These are phyloP conservation scores for Athalia circularis DNA, from an alignment of 2,888 invertebrate species.

Conservation along the genomic window DNA sequence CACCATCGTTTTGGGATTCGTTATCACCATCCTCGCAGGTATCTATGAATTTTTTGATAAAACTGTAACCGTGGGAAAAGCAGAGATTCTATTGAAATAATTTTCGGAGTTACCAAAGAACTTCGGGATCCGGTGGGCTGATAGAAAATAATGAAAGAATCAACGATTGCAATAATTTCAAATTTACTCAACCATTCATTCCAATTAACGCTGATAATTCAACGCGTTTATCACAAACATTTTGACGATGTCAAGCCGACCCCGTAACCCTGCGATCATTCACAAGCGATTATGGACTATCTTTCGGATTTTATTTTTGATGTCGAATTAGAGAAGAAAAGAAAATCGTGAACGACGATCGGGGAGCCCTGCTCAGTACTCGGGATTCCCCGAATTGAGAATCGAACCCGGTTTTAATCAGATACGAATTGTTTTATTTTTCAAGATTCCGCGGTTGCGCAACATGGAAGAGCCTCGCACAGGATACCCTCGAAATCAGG, in stretches of 20 bases:
- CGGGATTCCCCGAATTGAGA: slow-evolving; percentile 17
- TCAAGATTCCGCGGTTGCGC: slow-evolving; percentile 15
- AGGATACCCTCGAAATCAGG: slow-evolving; percentile 23
- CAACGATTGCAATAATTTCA: background rate
- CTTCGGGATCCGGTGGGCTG: too few species aligned
- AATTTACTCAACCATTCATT: background rate
- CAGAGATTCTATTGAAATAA: too few species aligned
- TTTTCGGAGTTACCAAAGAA: too few species aligned
- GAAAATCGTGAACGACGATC: background rate
- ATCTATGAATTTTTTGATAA: background rate
- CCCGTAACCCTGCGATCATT: slow-evolving; percentile 16
- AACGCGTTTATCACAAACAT: background rate
- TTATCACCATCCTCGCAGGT: slow-evolving; percentile 28
- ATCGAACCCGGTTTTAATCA: background rate
- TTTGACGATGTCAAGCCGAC: slow-evolving; percentile 17
- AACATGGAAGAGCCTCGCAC: background rate
- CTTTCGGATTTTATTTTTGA: slow-evolving; percentile 17
- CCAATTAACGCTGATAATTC: background rate
- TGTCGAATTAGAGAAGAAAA: background rate
- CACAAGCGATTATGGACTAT: slow-evolving; percentile 15
- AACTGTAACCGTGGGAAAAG: background rate
- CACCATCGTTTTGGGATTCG: background rate
- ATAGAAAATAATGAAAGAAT: background rate
- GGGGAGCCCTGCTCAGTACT: background rate
- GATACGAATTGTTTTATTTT: background rate